phyloP scores from a whole-genome alignment of 1,140 invertebrate species.

The Oryzaephilus surinamensis region DNA sequence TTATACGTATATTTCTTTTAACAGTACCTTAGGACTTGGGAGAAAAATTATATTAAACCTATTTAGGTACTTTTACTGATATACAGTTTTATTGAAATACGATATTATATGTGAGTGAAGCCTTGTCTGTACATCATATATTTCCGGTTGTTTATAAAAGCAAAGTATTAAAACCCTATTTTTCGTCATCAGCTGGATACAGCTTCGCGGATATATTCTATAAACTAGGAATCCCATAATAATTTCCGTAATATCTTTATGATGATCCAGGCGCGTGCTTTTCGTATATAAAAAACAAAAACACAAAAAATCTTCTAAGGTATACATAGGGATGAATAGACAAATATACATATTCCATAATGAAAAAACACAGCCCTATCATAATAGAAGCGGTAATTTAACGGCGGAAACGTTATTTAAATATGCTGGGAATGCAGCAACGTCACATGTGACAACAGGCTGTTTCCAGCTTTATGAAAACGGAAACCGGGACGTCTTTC shows the following conservation, averaged over 20 bases:
- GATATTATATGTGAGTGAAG: slow-evolving; percentile 8
- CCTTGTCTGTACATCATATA: slow-evolving; percentile 10
- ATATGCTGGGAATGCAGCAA: slow-evolving; percentile 24
- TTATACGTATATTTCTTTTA: too few relatives aligned
- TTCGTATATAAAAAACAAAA: not conserved
- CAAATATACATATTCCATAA: slow-evolving; percentile 7
- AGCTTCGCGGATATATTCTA: slow-evolving; percentile 14
- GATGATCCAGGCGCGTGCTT: not conserved
- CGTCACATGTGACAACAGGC: slow-evolving; percentile 31
- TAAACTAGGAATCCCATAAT: too few relatives aligned
- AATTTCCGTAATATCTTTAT: too few relatives aligned
- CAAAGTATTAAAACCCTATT: slow-evolving; percentile 11
- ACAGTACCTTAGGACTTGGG: too few relatives aligned
- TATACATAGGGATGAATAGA: slow-evolving; percentile 7
- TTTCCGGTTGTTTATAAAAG: slow-evolving; percentile 9
- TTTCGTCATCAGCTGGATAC: slow-evolving; percentile 9
- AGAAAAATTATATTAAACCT: too few relatives aligned
- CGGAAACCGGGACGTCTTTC: slow-evolving; percentile 25
- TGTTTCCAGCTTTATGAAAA: slow-evolving; percentile 36
- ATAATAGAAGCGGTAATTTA: slow-evolving; percentile 25
- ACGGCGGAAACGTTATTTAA: slow-evolving; percentile 28
- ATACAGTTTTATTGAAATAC: slow-evolving; percentile 17
- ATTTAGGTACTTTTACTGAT: slow-evolving; percentile 12
- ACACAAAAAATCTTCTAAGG: not conserved
- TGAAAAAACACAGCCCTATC: slow-evolving; percentile 16